A percentile compares a stretch with the other conserved stretches of the same genome.
Evolutionary conservation across 1,140 invertebrate genomes (phyloP).

Genomic region (Atta texana): DNA sequence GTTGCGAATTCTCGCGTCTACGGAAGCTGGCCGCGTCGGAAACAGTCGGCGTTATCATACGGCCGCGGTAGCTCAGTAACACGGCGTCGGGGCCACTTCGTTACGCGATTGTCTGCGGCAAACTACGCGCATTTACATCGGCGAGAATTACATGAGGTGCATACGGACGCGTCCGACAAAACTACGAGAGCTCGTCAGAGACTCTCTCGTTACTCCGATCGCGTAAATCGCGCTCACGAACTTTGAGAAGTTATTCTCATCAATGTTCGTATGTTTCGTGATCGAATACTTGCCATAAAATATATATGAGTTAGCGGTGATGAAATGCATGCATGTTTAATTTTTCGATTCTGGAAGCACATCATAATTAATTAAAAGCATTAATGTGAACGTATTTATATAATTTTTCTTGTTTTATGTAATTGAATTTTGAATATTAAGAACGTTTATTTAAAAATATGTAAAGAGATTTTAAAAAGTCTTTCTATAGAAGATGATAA

Average conservation of each 20-base stretch:
- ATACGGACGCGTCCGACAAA: conserved; percentile 32
- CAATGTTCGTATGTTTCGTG: neutral
- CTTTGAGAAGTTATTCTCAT: conserved; percentile 37
- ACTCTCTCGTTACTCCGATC: neutral
- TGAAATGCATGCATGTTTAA: neutral
- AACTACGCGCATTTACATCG: conserved; percentile 63
- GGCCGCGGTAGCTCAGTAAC: neutral
- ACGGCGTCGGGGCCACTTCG: conserved; percentile 36
- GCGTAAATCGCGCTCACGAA: conserved; percentile 1
- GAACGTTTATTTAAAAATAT: neutral
- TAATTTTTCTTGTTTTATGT: too few species aligned
- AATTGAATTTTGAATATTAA: neutral
- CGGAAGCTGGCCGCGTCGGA: conserved; percentile 46
- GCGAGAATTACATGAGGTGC: conserved; percentile 49
- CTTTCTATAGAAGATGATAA: neutral
- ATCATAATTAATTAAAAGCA: neutral
- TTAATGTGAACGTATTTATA: neutral
- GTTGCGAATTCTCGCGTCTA: conserved; percentile 35
- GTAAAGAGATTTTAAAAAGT: neutral
- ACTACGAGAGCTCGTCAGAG: conserved; percentile 26
- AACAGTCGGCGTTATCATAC: conserved; percentile 58
- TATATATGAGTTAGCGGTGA: neutral
- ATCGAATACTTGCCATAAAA: neutral
- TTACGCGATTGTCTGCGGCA: conserved; percentile 64
- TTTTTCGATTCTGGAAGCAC: neutral